Evolutionary conservation across 2,888 invertebrate species (phyloP).

Genomic region (Rhagonycha lutea): DNA sequence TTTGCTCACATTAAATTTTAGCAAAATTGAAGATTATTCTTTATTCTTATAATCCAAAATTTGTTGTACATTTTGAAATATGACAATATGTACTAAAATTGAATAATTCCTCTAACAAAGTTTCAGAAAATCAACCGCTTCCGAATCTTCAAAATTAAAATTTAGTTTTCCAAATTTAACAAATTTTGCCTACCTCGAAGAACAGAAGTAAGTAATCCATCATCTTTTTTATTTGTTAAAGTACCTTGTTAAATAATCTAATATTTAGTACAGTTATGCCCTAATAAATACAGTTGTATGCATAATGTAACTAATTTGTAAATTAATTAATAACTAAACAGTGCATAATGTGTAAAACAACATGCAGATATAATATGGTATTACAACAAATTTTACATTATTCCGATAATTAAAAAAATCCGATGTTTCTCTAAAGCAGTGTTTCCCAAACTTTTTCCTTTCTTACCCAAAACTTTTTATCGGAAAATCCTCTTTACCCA

Average conservation of each 20-base stretch:
- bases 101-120: too few species aligned
- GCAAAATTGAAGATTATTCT: too few species aligned
- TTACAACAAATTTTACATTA: background rate
- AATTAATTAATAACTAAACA: background rate
- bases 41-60: too few species aligned
- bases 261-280: background rate
- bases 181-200: background rate
- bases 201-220: background rate
- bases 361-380: background rate
- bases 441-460: too few species aligned
- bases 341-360: background rate
- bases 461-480: too few species aligned
- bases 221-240: background rate
- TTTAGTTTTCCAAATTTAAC: too few species aligned
- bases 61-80: too few species aligned
- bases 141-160: too few species aligned
- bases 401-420: background rate
- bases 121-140: too few species aligned
- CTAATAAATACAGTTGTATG: background rate
- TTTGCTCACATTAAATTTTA: too few species aligned
- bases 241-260: background rate
- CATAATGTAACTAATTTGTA: background rate
- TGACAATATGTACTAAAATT: too few species aligned
- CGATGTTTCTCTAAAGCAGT: background rate
- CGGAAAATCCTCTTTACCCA: too few species aligned